Base-by-base conservation (phyloP, 2,888 invertebrate species). In the Tortricodes alternella region DNA sequence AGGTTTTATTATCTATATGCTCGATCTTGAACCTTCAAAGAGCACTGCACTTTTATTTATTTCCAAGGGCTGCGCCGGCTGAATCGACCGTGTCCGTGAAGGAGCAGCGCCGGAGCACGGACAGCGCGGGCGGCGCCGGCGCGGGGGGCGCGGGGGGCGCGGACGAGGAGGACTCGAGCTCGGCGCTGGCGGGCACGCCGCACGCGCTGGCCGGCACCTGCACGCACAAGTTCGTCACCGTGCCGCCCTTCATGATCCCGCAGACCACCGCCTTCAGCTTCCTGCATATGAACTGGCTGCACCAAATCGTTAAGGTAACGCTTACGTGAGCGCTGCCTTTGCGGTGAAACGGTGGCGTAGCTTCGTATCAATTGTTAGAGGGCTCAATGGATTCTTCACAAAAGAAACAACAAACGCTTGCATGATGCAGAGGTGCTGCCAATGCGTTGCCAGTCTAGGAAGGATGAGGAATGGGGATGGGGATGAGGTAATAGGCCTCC, bases 221-320 rank as follows among this genome's bases (percentile, higher is more conserved):
- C 55, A 72, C 89, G 15, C 84, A 89, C 66, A 68, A 71, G 38
- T 88, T 70, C 65, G 76, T 92, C 9, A 29, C 73, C n/a, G 60
- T 85, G 11, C 83, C 85, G n/a, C 34, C 66, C 1, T 76, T 61
- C 65, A 80, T 79, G 74, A 80, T 91, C 58, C 82, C 85, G 60
- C 92, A 92, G 74, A 76, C 83, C 4, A 71, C 83, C 38, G 75
- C 89, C 19, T 83, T 70, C 63, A 82, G 84, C 63, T 92, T 86
- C 70, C 72, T 91, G 62, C 92, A 92, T 55, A 89, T 90, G 84
- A 74, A 83, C 68, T 83, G 77, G 79, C 70, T 82, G 44, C 77
- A 85, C 9, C 73, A 89, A 1, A 75, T 87, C 24, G 78, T 79
- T n/a, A 85, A 85, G 77, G 91, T 87, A 19, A n/a, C n/a, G n/a